Conservation (phyloP, 92 coral and sea anemone genomes). For the Parazoanthus atlanticus region DNA sequence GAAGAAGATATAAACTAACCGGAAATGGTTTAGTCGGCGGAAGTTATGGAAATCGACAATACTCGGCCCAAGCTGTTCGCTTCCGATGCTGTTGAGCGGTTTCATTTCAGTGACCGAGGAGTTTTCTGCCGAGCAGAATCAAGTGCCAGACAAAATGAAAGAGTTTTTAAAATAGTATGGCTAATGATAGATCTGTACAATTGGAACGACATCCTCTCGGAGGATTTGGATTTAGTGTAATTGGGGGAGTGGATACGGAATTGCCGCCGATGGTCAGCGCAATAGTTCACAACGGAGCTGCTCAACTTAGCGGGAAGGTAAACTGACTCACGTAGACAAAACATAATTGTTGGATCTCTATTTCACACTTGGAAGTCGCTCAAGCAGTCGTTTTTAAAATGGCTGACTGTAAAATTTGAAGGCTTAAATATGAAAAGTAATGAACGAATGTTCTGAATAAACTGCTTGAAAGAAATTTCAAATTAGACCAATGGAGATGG, state of each 20-base stretch:
- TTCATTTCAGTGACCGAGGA: not conserved
- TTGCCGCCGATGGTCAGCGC: constrained; percentile 99
- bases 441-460: not conserved
- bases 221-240: constrained; percentile 97
- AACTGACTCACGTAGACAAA: constrained; percentile 18
- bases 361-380: constrained; percentile 18
- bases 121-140: too few species aligned
- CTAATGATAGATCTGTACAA: constrained; percentile 79
- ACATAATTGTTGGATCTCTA: not conserved
- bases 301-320: constrained; percentile 93
- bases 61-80: constrained; percentile 46
- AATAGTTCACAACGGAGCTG: constrained; percentile 95
- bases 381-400: not conserved
- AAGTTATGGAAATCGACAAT: not conserved
- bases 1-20: not conserved
- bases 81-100: constrained; percentile 9
- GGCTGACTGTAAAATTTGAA: not conserved
- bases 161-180: constrained; percentile 48
- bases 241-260: constrained; percentile 97
- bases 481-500: not conserved
- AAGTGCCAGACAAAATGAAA: constrained; percentile 15
- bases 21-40: not conserved
- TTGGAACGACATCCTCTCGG: constrained; percentile 95
- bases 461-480: not conserved
- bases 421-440: not conserved